Evolutionary conservation across 2,113 vertebrate species (phyloP).

Genomic region (Hippolais icterina): DNA sequence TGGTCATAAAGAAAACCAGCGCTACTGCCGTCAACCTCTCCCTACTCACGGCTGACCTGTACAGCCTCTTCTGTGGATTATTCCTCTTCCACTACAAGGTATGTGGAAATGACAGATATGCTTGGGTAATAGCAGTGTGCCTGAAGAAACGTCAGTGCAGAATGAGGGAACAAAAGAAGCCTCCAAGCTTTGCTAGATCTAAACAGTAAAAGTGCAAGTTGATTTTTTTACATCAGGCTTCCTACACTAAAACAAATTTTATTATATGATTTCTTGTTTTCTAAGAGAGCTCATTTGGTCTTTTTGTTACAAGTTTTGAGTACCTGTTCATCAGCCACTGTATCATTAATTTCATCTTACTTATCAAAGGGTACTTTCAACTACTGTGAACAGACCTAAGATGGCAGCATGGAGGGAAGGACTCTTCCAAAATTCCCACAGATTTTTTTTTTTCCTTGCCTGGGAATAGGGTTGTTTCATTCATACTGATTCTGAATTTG

Average conservation of each 20-base stretch:
- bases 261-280: neutral
- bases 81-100: conserved; percentile 97
- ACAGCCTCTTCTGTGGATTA: conserved; percentile 92
- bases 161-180: neutral
- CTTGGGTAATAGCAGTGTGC: neutral
- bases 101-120: neutral
- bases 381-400: neutral
- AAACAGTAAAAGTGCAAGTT: neutral
- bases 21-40: conserved; percentile 92
- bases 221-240: neutral
- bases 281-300: neutral
- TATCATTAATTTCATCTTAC: neutral
- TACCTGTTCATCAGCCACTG: neutral
- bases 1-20: conserved; percentile 93
- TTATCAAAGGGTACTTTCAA: neutral
- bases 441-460: neutral
- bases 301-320: neutral
- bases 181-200: neutral
- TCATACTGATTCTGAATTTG: neutral
- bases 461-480: neutral
- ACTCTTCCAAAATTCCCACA: neutral
- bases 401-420: neutral
- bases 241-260: neutral
- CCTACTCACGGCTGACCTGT: conserved; percentile 90
- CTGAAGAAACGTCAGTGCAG: neutral